Percentiles rank a stretch among this genome's conserved stretches.
phyloP scores from a whole-genome alignment of 2,888 invertebrate species.

The Chymomyza amoena region DNA sequence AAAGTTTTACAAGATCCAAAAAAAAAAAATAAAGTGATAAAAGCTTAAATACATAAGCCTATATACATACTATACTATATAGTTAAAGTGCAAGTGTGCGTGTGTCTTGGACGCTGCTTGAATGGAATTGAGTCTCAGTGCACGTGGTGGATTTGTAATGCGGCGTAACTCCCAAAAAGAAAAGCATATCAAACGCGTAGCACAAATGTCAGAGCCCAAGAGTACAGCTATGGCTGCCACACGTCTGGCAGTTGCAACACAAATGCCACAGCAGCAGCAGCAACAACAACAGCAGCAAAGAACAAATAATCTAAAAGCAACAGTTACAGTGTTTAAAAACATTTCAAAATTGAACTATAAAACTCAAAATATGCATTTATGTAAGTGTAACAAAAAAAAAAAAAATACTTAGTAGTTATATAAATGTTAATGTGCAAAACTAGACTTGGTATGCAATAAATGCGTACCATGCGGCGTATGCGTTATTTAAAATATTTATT shows the following conservation, averaged over 20 bases:
- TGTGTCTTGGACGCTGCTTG: no score
- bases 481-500: neutral
- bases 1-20: neutral
- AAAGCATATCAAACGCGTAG: neutral
- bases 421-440: neutral
- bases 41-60: neutral
- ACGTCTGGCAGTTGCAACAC: neutral
- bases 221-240: neutral
- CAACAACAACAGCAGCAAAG: neutral
- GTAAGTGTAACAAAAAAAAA: neutral
- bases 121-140: neutral
- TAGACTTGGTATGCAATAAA: no score
- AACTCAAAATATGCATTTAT: neutral
- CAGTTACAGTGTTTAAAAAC: neutral
- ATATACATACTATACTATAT: no score
- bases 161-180: neutral
- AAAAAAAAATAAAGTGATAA: neutral
- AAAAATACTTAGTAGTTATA: neutral
- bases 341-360: neutral
- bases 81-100: no score
- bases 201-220: neutral
- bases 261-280: neutral
- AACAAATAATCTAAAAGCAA: neutral
- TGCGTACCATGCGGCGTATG: no score
- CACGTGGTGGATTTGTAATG: neutral